Conservation (phyloP, 2,888 invertebrate genomes). For the Limnephilus lunatus region DNA sequence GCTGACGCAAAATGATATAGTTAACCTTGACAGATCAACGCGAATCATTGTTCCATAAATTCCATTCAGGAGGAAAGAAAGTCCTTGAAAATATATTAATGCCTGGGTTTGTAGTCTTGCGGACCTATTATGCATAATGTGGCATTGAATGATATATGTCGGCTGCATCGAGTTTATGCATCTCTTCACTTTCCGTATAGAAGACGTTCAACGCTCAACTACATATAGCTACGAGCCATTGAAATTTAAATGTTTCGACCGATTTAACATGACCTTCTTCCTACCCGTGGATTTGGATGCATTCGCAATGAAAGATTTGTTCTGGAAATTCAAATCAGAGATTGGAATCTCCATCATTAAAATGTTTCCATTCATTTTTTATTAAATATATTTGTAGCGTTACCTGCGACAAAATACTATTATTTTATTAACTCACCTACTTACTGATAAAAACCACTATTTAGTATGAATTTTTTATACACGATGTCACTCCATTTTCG, state of each 20-base stretch:
- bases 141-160: background rate
- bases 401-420: background rate
- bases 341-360: background rate
- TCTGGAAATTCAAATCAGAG: background rate
- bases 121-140: background rate
- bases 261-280: background rate
- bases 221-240: background rate
- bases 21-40: constrained; percentile 3
- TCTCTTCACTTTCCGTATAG: background rate
- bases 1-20: background rate
- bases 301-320: background rate
- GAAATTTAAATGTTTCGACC: background rate
- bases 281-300: background rate
- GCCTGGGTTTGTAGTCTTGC: background rate
- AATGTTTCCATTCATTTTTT: background rate
- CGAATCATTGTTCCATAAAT: background rate
- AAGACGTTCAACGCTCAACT: background rate
- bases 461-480: too few relatives aligned
- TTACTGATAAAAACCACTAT: too few relatives aligned
- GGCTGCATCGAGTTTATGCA: background rate
- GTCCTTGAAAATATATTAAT: background rate
- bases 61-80: background rate
- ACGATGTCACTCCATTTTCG: background rate
- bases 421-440: background rate
- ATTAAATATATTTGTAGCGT: background rate